Evolutionary conservation across 2,888 invertebrate genomes (phyloP).

Genomic region (Eustalomyia histrio): DNA sequence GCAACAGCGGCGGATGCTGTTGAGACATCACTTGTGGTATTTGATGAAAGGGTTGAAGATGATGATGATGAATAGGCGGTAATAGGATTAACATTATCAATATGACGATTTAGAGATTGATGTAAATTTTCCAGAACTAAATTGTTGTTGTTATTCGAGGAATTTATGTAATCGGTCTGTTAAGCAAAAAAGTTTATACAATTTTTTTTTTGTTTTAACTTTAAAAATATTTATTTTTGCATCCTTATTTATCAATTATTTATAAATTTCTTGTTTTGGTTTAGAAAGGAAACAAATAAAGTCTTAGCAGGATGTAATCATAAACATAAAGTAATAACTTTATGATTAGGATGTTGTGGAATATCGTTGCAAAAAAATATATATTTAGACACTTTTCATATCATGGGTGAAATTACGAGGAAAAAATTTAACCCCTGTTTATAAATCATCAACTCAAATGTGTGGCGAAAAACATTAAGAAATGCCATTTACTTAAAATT

Average conservation of each 20-base stretch:
- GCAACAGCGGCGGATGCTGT: conserved; percentile 49
- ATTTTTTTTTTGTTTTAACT: conserved; percentile 26
- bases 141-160: conserved; percentile 35
- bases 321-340: conserved; percentile 42
- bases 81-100: conserved; percentile 57
- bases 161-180: conserved; percentile 53
- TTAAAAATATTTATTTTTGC: conserved; percentile 52
- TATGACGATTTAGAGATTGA: conserved; percentile 57
- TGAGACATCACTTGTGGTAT: conserved; percentile 61
- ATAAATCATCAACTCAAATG: too few relatives aligned
- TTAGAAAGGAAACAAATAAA: conserved; percentile 58
- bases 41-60: conserved; percentile 57
- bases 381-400: conserved; percentile 21
- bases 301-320: conserved; percentile 60
- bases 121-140: conserved; percentile 58
- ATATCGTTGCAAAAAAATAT: conserved; percentile 28
- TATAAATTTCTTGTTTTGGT: conserved; percentile 39
- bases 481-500: too few relatives aligned
- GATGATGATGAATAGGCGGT: conserved; percentile 44
- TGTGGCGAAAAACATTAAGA: too few relatives aligned
- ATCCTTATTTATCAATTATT: conserved; percentile 24
- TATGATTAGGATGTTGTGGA: conserved; percentile 59
- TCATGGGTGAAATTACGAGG: conserved; percentile 10
- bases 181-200: conserved; percentile 4
- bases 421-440: conserved; percentile 11